Evolutionary conservation across 2,797 vertebrate genomes (phyloP).

Genomic region (Sebastes iracundus): DNA sequence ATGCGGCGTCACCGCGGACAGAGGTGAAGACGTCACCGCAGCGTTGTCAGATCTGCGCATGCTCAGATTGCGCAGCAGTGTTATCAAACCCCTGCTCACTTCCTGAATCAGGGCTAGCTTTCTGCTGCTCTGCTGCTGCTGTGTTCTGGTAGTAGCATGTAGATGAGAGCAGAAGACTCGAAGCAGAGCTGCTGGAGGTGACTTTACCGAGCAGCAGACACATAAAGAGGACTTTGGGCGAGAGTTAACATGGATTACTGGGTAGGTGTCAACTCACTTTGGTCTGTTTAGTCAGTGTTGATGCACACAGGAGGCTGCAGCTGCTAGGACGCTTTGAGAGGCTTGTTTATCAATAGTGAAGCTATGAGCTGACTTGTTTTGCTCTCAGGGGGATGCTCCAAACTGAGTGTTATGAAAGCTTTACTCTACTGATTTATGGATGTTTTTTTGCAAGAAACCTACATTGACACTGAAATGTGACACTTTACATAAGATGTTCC

Average conservation of each 20-base stretch:
- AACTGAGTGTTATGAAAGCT: background rate
- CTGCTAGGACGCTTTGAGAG: background rate
- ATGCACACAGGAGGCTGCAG: background rate
- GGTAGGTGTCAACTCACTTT: conserved; percentile 70
- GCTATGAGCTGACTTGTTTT: conserved; percentile 33
- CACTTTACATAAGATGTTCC: background rate
- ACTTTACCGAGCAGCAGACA: conserved; percentile 43
- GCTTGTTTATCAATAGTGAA: conserved; percentile 51
- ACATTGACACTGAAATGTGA: background rate
- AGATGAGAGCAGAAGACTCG: conserved; percentile 48
- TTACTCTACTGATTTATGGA: background rate
- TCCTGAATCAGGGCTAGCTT: conserved; percentile 75
- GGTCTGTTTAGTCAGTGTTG: background rate
- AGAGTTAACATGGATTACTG: conserved; percentile 79
- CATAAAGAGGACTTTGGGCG: conserved; percentile 24
- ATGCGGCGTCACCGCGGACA: rapidly evolving
- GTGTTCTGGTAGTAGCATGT: conserved; percentile 70
- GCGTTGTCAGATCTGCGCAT: conserved; percentile 42
- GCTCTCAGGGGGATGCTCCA: conserved; percentile 21
- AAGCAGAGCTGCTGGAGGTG: conserved; percentile 52
- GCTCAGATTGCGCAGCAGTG: conserved; percentile 14
- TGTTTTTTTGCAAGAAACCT: background rate
- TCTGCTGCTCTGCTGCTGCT: background rate
- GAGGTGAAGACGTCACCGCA: rapidly evolving
- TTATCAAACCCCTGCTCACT: conserved; percentile 38